Conservation (phyloP, 2,113 vertebrate species). For the Pseudopodoces humilis region DNA sequence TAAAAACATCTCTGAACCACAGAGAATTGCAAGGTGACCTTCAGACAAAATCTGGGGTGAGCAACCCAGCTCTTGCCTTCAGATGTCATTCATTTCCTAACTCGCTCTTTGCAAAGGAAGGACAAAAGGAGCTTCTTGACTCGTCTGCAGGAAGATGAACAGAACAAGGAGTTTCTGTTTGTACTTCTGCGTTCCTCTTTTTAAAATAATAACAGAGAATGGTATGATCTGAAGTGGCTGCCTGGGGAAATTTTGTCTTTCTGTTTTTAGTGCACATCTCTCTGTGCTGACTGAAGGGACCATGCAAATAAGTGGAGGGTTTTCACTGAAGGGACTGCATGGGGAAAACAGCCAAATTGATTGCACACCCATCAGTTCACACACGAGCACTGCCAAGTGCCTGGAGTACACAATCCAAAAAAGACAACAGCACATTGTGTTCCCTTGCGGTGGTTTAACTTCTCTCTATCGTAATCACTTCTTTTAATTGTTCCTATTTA, state of each 20-base stretch:
- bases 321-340: neutral
- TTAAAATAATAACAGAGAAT: conserved; percentile 15
- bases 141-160: neutral
- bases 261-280: neutral
- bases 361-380: conserved; percentile 30
- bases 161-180: conserved; percentile 29
- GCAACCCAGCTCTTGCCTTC: neutral
- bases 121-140: neutral
- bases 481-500: neutral
- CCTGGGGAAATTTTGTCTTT: neutral
- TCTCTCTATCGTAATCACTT: neutral
- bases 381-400: conserved; percentile 27
- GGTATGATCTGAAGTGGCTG: conserved; percentile 1
- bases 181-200: neutral
- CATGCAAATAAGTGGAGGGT: neutral
- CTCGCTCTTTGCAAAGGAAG: neutral
- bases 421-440: conserved; percentile 35
- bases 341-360: neutral
- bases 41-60: neutral
- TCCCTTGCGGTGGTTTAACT: neutral
- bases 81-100: neutral
- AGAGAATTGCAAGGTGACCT: conserved; percentile 40
- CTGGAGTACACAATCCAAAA: neutral
- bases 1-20: neutral
- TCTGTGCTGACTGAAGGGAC: neutral